Evolutionary conservation across 2,797 vertebrate genomes (phyloP).

Genomic region (Vultur gryphus): DNA sequence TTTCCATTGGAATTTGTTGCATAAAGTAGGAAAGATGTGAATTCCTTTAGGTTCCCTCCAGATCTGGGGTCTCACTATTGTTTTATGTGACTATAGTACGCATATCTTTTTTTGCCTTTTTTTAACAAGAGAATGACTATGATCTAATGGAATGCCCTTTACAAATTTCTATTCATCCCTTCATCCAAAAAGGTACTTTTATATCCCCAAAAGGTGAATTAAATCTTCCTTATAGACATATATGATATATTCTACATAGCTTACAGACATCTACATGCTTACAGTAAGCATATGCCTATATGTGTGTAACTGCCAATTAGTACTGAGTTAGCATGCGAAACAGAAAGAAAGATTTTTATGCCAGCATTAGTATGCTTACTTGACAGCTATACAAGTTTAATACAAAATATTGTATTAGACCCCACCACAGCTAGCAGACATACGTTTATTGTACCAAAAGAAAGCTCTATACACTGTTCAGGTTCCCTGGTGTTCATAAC

Average conservation of each 20-base stretch:
- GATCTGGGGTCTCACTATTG: background rate
- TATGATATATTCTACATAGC: background rate
- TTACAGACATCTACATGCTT: background rate
- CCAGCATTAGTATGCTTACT: background rate
- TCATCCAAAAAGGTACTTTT: background rate
- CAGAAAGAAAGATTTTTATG: background rate
- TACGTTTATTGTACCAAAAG: background rate
- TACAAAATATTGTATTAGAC: background rate
- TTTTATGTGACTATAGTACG: background rate
- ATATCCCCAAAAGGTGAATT: background rate
- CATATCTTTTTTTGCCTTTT: background rate
- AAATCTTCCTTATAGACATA: background rate
- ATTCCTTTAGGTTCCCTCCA: background rate
- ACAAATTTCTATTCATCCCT: background rate
- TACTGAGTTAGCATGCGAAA: background rate
- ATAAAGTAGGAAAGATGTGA: background rate
- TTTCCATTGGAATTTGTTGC: background rate
- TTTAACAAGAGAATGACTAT: background rate
- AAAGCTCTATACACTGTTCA: background rate
- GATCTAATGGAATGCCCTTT: background rate
- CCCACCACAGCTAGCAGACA: background rate
- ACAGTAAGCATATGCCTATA: background rate
- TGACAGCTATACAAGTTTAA: background rate
- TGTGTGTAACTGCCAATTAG: background rate
- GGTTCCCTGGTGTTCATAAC: background rate